These are phyloP conservation scores for Amaurobius ferox DNA, from an alignment of 2,888 invertebrate species.

Conservation along the genomic window DNA sequence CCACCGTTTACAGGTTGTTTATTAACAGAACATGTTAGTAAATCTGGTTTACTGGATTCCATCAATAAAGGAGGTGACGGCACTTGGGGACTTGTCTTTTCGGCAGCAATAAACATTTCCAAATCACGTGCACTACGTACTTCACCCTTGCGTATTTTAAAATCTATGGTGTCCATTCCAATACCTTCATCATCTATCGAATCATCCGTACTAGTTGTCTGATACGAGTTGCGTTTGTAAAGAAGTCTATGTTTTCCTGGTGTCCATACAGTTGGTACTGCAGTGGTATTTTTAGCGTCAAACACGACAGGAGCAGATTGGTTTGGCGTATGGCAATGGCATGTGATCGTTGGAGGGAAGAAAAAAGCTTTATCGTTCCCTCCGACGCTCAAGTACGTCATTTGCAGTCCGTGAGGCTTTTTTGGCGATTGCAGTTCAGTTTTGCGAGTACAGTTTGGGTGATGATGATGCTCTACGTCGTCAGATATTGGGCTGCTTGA, in stretches of 20 bases:
- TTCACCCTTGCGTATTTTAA: slow-evolving; percentile 85
- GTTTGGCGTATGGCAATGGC: slow-evolving; percentile 53
- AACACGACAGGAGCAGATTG: slow-evolving; percentile 31
- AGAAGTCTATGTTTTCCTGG: slow-evolving; percentile 48
- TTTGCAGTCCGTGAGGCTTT: slow-evolving; percentile 57
- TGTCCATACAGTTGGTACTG: slow-evolving; percentile 35
- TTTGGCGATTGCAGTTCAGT: slow-evolving; percentile 41
- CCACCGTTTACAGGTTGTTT: slow-evolving; percentile 13
- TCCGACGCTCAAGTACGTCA: slow-evolving; percentile 55
- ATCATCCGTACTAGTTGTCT: slow-evolving; percentile 72
- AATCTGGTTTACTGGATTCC: slow-evolving; percentile 47
- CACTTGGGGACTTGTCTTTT: slow-evolving; percentile 17
- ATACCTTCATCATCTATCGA: slow-evolving; percentile 85
- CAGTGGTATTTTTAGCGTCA: slow-evolving; percentile 21
- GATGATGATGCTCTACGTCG: slow-evolving; percentile 63
- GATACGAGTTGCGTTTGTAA: slow-evolving; percentile 60
- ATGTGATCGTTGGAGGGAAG: slow-evolving; percentile 52
- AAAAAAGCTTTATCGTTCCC: slow-evolving; percentile 49
- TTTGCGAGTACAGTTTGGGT: slow-evolving; percentile 48
- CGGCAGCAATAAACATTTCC: slow-evolving; percentile 77
- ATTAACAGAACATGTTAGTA: slow-evolving; percentile 44
- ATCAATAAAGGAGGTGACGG: slow-evolving; percentile 13
- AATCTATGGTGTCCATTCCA: slow-evolving; percentile 84
- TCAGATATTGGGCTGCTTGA: slow-evolving; percentile 83
- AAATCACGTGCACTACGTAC: slow-evolving; percentile 83